A percentile compares a stretch with the other conserved stretches of the same genome.
Evolutionary conservation across 1,140 invertebrate genomes (phyloP).

Genomic region (Drosophila trapezifrons): DNA sequence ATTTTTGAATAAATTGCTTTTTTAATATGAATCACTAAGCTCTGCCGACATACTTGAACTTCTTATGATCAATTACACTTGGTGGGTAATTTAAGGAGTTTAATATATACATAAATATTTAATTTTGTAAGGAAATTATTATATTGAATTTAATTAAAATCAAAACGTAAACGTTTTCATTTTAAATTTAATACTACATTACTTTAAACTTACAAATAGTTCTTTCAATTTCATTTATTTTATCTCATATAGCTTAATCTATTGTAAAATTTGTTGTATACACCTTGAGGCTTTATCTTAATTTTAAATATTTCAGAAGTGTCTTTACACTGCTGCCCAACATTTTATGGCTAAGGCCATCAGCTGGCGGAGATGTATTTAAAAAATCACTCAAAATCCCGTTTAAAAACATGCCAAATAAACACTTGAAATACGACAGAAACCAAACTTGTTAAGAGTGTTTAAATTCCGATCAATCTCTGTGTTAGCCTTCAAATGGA

Average conservation of each 20-base stretch:
- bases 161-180: too few relatives aligned
- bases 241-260: too few relatives aligned
- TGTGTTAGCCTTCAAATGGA: conserved; percentile 13
- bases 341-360: conserved; percentile 6
- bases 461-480: conserved; percentile 34
- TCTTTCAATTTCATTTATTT: too few relatives aligned
- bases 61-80: background rate
- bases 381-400: conserved; percentile 27
- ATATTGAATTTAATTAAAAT: too few relatives aligned
- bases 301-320: conserved; percentile 10
- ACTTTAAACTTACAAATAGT: too few relatives aligned
- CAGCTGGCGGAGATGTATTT: conserved; percentile 3
- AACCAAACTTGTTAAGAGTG: conserved; percentile 24
- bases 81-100: too few relatives aligned
- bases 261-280: too few relatives aligned
- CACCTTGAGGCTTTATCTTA: background rate
- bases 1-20: background rate
- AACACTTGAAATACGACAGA: conserved; percentile 32
- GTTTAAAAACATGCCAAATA: conserved; percentile 32
- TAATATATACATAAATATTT: too few relatives aligned
- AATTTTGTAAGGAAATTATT: too few relatives aligned
- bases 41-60: background rate
- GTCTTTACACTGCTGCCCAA: background rate
- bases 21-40: background rate
- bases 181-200: too few relatives aligned